Percentiles rank a stretch among this genome's conserved stretches.
These are phyloP conservation scores for Tachyglossus aculeatus DNA, from an alignment of 2,797 vertebrate species.

Conservation along the genomic window DNA sequence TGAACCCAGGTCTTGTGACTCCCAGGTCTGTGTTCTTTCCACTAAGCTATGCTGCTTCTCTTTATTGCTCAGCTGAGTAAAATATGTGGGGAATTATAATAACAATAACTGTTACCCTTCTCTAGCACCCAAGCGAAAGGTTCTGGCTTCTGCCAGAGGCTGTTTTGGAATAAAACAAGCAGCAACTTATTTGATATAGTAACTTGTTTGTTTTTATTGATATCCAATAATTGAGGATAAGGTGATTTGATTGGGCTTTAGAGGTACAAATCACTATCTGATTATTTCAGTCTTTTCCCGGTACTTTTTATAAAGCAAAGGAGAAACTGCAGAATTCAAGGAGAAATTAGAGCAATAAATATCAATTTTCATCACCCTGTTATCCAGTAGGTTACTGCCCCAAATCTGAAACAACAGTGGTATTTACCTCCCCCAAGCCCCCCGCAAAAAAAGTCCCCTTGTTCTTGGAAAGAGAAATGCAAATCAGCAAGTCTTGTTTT, in stretches of 20 bases:
- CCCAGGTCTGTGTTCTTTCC: no score
- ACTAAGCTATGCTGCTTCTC: no score
- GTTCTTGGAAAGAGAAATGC: no score
- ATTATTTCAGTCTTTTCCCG: not conserved
- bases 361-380: not conserved
- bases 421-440: not conserved
- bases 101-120: no score
- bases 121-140: no score
- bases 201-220: not conserved
- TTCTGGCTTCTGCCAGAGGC: no score
- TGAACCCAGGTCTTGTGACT: no score
- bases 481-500: not conserved
- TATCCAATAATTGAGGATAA: not conserved
- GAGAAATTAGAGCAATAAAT: not conserved
- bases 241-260: not conserved
- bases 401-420: not conserved
- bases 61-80: no score
- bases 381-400: not conserved
- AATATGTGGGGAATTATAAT: no score
- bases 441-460: not conserved
- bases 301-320: not conserved
- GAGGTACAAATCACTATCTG: not conserved
- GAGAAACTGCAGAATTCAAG: not conserved
- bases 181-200: not conserved
- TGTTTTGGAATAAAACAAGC: not conserved